Evolutionary conservation across 2,113 vertebrate genomes (phyloP), one percentile per base, ranked within the genome.

Genomic region (Anarrhichthys ocellatus): DNA sequence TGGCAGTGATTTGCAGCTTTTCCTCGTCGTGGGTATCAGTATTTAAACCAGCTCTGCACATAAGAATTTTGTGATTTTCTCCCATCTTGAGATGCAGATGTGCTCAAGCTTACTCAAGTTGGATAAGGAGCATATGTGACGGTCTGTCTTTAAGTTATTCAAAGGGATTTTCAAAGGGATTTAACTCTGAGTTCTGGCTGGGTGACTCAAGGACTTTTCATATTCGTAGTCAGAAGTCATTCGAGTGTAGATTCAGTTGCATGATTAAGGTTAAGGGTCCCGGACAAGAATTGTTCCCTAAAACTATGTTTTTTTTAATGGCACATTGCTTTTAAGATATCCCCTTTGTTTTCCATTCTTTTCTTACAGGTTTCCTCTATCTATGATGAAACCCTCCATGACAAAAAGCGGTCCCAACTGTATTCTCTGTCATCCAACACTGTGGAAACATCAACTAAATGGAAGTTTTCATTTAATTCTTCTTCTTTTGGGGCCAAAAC

Each of bases 111-210:
- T 54, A 27, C 78, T 82, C 56, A 42, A 59, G 65, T 48, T 82
- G 81, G 63, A 77, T 69, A 38, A 73, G 62, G 38, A 75, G 83
- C 76, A 70, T 84, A 67, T 87, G 81, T 73, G 82, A 83, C 76
- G 68, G 65, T 76, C 68, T 84, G 62, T 77, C 75, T 83, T 87
- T 78, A 76, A 85, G 64, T 88, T 81, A 86, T 87, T 81, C 80
- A 0, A 29, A 5, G 42, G 86, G 80, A 75, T 81, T 88, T 87
- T 68, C n/a, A 27, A 82, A 70, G 44, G 78, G 87, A 87, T 88
- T 90, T 86, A 69, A 65, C 61, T 61, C 29, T 8, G 61, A 73
- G 84, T 73, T 78, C 73, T 69, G 73, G 36, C 65, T 84, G 76
- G 62, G 61, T 75, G 56, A 73, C 70, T 86, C 64, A 65, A 67